Evolutionary conservation across 2,113 vertebrate species (phyloP).

Genomic region (Aegotheles bennettii): DNA sequence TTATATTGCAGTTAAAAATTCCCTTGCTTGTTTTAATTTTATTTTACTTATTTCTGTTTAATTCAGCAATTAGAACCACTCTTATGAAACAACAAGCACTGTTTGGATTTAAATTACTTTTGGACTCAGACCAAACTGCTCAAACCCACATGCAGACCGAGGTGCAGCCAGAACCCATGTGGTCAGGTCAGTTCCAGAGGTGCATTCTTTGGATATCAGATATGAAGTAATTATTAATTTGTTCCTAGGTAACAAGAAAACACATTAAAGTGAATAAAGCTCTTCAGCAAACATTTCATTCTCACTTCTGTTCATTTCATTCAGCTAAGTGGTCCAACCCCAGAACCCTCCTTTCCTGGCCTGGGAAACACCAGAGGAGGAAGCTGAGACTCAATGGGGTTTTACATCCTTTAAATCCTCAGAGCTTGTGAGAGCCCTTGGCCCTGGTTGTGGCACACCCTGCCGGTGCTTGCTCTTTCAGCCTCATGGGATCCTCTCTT

Average conservation of each 20-base stretch:
- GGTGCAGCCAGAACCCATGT: neutral
- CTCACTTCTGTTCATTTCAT: neutral
- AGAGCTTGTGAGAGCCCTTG: neutral
- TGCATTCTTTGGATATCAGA: slow-evolving; percentile 6
- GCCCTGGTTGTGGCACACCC: neutral
- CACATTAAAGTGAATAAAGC: neutral
- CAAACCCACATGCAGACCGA: neutral
- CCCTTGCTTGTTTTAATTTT: neutral
- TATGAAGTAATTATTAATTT: neutral
- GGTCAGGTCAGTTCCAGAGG: neutral
- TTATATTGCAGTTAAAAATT: neutral
- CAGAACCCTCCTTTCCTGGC: neutral
- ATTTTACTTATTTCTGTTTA: neutral
- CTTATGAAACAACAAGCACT: neutral
- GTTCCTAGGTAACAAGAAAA: slow-evolving; percentile 17
- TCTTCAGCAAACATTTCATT: neutral
- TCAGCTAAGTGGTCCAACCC: neutral
- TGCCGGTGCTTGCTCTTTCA: neutral
- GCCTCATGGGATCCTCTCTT: neutral
- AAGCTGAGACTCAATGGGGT: neutral
- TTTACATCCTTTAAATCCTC: neutral
- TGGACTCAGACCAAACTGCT: neutral
- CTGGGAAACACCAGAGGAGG: neutral
- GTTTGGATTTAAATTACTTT: neutral
- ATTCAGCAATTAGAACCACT: neutral